These are phyloP conservation scores for Melangyna quadrimaculata DNA, from an alignment of 2,888 invertebrate genomes.

Conservation along the genomic window DNA sequence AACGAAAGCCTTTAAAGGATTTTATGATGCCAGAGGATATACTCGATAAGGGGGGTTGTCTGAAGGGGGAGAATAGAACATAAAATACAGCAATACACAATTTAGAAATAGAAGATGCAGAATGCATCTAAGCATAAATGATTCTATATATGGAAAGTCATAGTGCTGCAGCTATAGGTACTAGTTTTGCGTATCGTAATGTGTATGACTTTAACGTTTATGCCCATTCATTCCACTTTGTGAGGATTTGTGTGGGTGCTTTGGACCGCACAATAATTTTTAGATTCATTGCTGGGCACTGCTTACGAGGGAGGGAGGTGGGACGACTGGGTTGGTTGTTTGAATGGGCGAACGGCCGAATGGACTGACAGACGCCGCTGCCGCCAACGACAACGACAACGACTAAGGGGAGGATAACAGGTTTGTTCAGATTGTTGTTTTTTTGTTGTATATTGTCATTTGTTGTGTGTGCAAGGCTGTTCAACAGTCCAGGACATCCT, in stretches of 20 bases:
- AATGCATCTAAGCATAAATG: slow-evolving; percentile 48
- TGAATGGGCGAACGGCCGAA: background rate
- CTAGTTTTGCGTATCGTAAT: slow-evolving; percentile 40
- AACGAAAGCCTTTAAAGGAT: slow-evolving; percentile 39
- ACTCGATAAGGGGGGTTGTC: background rate
- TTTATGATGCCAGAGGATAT: slow-evolving; percentile 1
- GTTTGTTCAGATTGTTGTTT: slow-evolving; percentile 26
- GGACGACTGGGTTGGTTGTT: background rate
- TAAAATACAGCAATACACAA: slow-evolving; percentile 26
- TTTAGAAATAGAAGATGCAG: slow-evolving; percentile 38
- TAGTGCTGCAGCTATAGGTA: slow-evolving; percentile 1
- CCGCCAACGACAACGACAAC: no score
- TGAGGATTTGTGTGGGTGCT: slow-evolving; percentile 32
- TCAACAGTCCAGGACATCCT: slow-evolving; percentile 34
- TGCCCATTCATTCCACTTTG: background rate
- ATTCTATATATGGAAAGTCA: slow-evolving; percentile 31
- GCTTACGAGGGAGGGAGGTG: slow-evolving; percentile 16
- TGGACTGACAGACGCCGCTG: background rate
- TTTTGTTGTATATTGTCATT: slow-evolving; percentile 7
- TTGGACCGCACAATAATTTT: slow-evolving; percentile 59
- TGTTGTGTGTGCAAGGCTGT: slow-evolving; percentile 30
- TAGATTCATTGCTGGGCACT: slow-evolving; percentile 72
- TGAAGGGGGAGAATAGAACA: background rate
- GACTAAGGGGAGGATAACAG: slow-evolving; percentile 1
- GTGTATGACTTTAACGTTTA: slow-evolving; percentile 50